Percentiles rank a stretch among this genome's conserved stretches.
Conservation (phyloP, 1,140 invertebrate species). For the Musca vetustissima region DNA sequence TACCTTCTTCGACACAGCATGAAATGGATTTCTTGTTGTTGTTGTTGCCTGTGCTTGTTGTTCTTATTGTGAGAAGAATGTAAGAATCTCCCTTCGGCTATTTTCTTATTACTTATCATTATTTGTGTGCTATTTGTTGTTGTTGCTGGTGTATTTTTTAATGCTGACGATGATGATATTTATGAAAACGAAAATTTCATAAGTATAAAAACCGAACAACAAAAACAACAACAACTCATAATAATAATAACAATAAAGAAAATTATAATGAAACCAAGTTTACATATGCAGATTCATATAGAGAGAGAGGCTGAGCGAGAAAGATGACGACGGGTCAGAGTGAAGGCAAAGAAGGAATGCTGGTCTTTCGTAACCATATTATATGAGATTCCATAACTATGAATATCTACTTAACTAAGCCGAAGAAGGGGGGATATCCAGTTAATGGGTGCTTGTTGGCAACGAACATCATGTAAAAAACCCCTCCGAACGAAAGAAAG, state of each 20-base stretch:
- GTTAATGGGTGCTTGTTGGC: too few species aligned
- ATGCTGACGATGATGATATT: constrained; percentile 6
- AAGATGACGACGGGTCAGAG: too few species aligned
- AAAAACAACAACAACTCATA: not conserved
- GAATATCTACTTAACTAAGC: too few species aligned
- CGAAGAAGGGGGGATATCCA: too few species aligned
- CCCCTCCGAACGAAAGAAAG: too few species aligned
- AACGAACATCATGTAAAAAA: too few species aligned
- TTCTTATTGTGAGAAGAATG: constrained; percentile 2
- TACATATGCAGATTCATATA: not conserved
- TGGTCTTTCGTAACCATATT: too few species aligned
- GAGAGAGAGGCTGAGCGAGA: too few species aligned
- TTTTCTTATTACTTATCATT: not conserved
- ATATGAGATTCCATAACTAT: too few species aligned
- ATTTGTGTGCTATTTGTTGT: not conserved
- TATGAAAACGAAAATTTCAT: constrained; percentile 20
- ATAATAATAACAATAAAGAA: constrained; percentile 1
- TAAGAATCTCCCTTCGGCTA: constrained; percentile 12
- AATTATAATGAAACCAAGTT: not conserved
- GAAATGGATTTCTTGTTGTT: not conserved
- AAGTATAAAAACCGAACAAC: too few species aligned
- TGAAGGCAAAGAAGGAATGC: too few species aligned
- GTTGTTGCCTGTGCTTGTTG: not conserved
- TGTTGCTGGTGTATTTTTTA: not conserved
- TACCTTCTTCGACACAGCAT: too few species aligned